Percentiles rank a stretch among this genome's conserved stretches.
Conservation (phyloP, 37 sponge, comb jelly and placozoan species). For the Diacarnus erythraeanus region DNA sequence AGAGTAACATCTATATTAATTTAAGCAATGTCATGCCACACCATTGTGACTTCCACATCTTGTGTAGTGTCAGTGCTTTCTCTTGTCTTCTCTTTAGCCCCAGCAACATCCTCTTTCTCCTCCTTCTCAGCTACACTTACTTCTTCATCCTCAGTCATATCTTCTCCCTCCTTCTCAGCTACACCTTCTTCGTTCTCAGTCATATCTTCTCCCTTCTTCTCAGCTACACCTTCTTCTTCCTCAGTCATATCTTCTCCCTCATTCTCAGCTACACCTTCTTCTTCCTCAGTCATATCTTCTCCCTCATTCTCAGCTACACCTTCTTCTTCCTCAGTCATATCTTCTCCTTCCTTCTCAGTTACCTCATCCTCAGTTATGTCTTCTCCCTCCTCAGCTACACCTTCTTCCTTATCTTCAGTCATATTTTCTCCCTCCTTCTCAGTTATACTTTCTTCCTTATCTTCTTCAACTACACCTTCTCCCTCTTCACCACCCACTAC, state of each 20-base stretch:
- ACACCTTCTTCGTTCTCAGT: constrained; percentile 11
- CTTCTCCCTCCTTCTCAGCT: constrained; percentile 19
- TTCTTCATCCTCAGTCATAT: constrained; percentile 11
- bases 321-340: neutral
- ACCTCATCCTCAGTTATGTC: neutral
- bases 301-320: constrained; percentile 10
- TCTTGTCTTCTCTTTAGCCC: neutral
- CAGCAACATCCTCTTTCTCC: neutral
- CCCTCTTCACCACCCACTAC: neutral
- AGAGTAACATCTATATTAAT: neutral
- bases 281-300: constrained; percentile 13
- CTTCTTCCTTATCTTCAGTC: neutral
- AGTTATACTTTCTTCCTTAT: neutral
- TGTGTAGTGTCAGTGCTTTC: neutral
- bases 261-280: neutral
- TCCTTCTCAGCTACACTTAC: constrained; percentile 9
- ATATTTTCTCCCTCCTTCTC: neutral
- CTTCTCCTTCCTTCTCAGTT: constrained; percentile 7
- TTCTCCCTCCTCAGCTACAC: constrained; percentile 3
- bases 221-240: neutral
- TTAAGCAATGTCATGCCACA: neutral
- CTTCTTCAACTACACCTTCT: neutral
- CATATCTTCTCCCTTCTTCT: neutral
- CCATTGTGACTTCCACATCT: neutral
- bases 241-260: neutral